Conservation (phyloP, 2,797 vertebrate species). For the Gallirallus australis region DNA sequence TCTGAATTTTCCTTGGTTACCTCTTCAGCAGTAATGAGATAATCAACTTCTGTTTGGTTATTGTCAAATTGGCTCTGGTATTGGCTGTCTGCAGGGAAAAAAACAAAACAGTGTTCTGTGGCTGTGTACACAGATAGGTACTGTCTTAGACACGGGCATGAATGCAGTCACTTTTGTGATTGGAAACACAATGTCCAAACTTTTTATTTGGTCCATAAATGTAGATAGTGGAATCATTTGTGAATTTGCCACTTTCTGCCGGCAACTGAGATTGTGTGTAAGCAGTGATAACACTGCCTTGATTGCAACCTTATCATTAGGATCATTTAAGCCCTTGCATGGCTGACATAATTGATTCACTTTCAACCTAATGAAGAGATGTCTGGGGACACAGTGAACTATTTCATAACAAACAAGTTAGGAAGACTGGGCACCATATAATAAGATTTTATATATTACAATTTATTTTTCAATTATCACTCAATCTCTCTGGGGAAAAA, state of each 20-base stretch:
- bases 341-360: neutral
- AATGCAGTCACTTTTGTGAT: neutral
- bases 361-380: constrained; percentile 3
- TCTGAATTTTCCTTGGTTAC: constrained; percentile 56
- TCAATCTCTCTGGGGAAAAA: neutral
- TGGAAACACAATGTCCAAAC: neutral
- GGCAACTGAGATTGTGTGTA: neutral
- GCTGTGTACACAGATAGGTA: neutral
- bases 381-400: neutral
- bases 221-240: neutral
- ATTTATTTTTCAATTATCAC: constrained; percentile 2
- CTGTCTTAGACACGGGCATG: neutral
- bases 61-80: constrained; percentile 60
- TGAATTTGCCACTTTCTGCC: neutral
- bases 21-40: constrained; percentile 77
- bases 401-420: neutral
- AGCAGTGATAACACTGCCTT: neutral
- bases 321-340: neutral
- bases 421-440: neutral
- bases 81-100: constrained; percentile 60
- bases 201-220: neutral
- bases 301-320: neutral
- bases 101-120: neutral
- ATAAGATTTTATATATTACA: neutral
- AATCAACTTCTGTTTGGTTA: constrained; percentile 72